Percentiles rank a stretch among this genome's conserved stretches.
phyloP scores from a whole-genome alignment of 2,888 invertebrate species.

The Brachylomia viminalis region DNA sequence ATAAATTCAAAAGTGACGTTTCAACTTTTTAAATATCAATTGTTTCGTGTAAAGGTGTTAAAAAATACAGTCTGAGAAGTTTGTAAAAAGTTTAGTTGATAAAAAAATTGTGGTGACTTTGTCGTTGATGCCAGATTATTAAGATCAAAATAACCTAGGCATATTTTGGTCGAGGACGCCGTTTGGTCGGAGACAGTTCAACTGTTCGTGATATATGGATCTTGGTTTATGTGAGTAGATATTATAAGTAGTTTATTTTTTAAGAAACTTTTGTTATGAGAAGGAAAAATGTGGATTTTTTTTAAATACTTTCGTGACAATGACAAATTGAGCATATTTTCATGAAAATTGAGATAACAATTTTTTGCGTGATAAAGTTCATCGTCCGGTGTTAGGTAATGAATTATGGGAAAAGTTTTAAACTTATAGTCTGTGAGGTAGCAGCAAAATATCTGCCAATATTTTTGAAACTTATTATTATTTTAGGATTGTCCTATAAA shows the following conservation, averaged over 20 bases:
- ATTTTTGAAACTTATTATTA: background rate
- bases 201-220: conserved; percentile 70
- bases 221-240: conserved; percentile 60
- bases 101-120: conserved; percentile 65
- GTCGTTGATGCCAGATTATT: conserved; percentile 73
- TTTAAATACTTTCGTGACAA: background rate
- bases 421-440: background rate
- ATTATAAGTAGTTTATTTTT: background rate
- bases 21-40: conserved; percentile 53
- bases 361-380: background rate
- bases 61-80: conserved; percentile 32
- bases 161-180: conserved; percentile 77
- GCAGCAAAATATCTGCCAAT: background rate
- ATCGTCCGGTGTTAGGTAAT: background rate
- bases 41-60: conserved; percentile 38
- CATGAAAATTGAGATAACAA: background rate
- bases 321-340: background rate
- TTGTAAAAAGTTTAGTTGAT: conserved; percentile 63
- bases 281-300: background rate
- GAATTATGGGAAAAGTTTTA: background rate
- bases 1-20: conserved; percentile 67
- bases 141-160: conserved; percentile 76
- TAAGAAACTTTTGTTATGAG: background rate
- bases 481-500: background rate
- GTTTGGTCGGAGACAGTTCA: conserved; percentile 66